A percentile compares a stretch with the other conserved stretches of the same genome.
These are phyloP conservation scores for Sericinus montela DNA, from an alignment of 2,888 invertebrate genomes.

Conservation along the genomic window DNA sequence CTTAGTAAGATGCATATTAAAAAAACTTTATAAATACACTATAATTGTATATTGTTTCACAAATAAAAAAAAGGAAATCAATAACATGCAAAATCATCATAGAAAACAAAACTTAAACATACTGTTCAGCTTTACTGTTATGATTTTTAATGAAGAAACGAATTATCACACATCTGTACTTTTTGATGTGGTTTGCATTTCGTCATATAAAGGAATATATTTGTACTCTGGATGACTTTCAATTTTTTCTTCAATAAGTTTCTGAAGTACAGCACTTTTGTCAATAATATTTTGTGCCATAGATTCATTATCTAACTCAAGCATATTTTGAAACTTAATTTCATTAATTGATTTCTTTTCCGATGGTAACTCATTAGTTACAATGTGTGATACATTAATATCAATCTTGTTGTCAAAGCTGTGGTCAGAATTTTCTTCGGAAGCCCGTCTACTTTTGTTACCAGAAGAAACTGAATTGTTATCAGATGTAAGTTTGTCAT, in stretches of 20 bases:
- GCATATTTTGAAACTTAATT: slow-evolving; percentile 42
- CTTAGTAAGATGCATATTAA: too few species aligned
- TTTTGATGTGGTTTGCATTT: slow-evolving; percentile 55
- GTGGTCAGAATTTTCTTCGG: slow-evolving; percentile 42
- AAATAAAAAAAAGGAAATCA: background rate
- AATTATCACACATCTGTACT: slow-evolving; percentile 66
- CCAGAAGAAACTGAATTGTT: slow-evolving; percentile 46
- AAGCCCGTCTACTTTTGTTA: slow-evolving; percentile 54
- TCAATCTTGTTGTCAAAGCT: slow-evolving; percentile 53
- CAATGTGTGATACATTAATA: slow-evolving; percentile 27
- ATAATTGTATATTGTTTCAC: background rate
- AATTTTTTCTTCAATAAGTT: slow-evolving; percentile 64
- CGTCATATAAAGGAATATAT: slow-evolving; percentile 55
- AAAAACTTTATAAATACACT: too few species aligned
- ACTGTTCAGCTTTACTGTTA: slow-evolving; percentile 50
- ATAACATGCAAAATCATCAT: slow-evolving; percentile 22
- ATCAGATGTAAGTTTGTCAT: slow-evolving; percentile 52
- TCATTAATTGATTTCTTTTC: slow-evolving; percentile 32
- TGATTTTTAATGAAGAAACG: slow-evolving; percentile 17
- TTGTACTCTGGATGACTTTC: slow-evolving; percentile 69
- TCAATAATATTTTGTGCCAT: slow-evolving; percentile 54
- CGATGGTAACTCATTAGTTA: slow-evolving; percentile 21
- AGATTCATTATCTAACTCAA: slow-evolving; percentile 40
- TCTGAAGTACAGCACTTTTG: slow-evolving; percentile 63
- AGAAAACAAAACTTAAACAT: slow-evolving; percentile 55